Evolutionary conservation across 2,888 invertebrate genomes (phyloP), one percentile per base, ranked within the genome.

Genomic region (Tachina grossa): DNA sequence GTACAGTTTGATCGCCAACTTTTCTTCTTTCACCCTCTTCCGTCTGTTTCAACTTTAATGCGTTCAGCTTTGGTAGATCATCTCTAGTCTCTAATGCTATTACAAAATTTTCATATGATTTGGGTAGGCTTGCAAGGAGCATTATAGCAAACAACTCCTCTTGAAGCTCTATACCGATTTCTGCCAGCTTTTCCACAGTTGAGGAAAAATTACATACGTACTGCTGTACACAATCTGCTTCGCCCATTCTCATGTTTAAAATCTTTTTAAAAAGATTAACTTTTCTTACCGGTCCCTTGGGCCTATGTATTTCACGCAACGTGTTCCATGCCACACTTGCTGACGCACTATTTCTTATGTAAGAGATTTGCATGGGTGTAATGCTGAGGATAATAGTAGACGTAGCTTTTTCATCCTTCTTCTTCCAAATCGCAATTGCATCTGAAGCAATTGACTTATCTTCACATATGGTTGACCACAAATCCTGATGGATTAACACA

Each of bases 71-170:
- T n/a, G 87, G 85, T 0, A 86, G 63, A 14, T 79, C 72, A 71
- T 87, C 87, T 5, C 85, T 31, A 4, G 83, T 43, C 51, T 87
- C 83, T 1, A 87, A 11, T n/a, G 87, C 83, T 9, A 86, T 61
- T 8, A 86, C 87, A 9, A 87, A 76, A 55, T 83, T 85, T 59
- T 83, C 87, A 14, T 49, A 87, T n/a, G 75, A 69, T 19, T 84
- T 83, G 22, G 85, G 86, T 14, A 87, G 53, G 57, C 83, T 86
- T 45, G 79, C 82, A 3, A 85, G 63, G 0, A 86, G 51, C 82
- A 85, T 83, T 31, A 85, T 83, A 9, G 47, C 65, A 31, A 85
- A 80, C 8, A 86, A 59, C 31, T 87, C 80, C 14, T 87, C 78
- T 55, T 76, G 76, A 1, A 85, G 41, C 14, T 22, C 43, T 10